Base-by-base conservation (phyloP, 2,797 vertebrate genomes). In the Knipowitschia caucasica region DNA sequence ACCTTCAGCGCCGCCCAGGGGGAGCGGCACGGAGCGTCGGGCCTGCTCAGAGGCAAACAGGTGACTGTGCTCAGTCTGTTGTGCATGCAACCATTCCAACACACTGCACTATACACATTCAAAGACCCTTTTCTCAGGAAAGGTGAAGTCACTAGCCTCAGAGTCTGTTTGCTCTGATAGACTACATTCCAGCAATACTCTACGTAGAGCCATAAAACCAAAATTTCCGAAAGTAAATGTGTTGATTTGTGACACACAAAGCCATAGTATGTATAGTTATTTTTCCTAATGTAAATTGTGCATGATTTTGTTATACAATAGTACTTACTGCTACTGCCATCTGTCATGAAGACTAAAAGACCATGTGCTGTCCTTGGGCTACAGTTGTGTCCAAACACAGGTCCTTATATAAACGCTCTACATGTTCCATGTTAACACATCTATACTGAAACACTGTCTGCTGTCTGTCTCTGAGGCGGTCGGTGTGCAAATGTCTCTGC, bases 401-500 rank as follows among this genome's bases (percentile, higher is more conserved):
- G 35, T 54, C 36, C 17, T 43, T 49, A 33, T 50, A 62, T 15
- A 35, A 50, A n/a, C n/a, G n/a, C n/a, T n/a, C n/a, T 24, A 24
- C 6, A 39, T 20, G 17, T 5, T 24, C 12, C 6, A 23, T 30
- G 21, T 24, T 51, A 35, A 25, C 46, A 63, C 50, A 26, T 53
- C 44, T 24, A 53, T 51, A 51, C 34, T 29, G 63, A 45, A 54
- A 45, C 9, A 1, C 33, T 61, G 11, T 27, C 35, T 76, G 59
- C 50, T 70, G 30, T 84, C 80, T 85, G 80, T 56, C 75, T 84
- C 80, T 67, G 70, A 62, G 53, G 42, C 54, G 83, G 83, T 71
- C 67, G 34, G 82, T 86, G 86, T 70, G 83, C 62, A 33, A 88
- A 88, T 82, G 89, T 89, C 85, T 91, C 75, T 90, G 89, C 88